These are phyloP conservation scores for Serripes groenlandicus DNA, from an alignment of 2,888 invertebrate genomes.

Conservation along the genomic window DNA sequence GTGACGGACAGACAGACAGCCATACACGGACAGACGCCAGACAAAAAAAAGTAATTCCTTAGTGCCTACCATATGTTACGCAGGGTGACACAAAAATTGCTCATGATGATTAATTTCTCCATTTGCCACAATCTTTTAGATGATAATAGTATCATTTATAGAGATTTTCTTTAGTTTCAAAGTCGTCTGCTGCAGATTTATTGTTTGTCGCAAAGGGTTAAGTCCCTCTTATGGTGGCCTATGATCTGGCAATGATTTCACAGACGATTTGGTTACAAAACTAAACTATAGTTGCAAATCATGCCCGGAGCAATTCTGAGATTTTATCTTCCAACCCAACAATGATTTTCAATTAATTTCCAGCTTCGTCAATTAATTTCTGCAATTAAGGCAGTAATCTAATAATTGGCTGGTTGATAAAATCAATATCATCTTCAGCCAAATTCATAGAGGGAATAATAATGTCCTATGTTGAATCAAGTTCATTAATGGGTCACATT, in stretches of 20 bases:
- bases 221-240: not conserved
- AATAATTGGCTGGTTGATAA: conserved; percentile 20
- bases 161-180: not conserved
- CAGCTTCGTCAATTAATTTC: conserved; percentile 25
- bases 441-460: not conserved
- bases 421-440: conserved; percentile 21
- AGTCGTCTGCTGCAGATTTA: not conserved
- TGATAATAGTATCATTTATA: not conserved
- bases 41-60: no score
- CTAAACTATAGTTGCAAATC: no score
- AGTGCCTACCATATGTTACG: no score
- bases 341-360: conserved; percentile 33
- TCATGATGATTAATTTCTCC: not conserved
- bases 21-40: no score
- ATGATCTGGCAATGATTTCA: not conserved
- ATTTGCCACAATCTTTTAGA: not conserved
- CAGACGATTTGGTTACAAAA: not conserved
- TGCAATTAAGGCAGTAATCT: conserved; percentile 19
- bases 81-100: no score
- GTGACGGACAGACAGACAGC: no score
- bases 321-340: conserved; percentile 15
- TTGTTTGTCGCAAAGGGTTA: no score
- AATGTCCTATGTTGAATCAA: no score
- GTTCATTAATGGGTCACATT: no score
- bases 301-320: not conserved